Evolutionary conservation across 92 coral and sea anemone genomes (phyloP).

Genomic region (Palythoa caribaeorum): DNA sequence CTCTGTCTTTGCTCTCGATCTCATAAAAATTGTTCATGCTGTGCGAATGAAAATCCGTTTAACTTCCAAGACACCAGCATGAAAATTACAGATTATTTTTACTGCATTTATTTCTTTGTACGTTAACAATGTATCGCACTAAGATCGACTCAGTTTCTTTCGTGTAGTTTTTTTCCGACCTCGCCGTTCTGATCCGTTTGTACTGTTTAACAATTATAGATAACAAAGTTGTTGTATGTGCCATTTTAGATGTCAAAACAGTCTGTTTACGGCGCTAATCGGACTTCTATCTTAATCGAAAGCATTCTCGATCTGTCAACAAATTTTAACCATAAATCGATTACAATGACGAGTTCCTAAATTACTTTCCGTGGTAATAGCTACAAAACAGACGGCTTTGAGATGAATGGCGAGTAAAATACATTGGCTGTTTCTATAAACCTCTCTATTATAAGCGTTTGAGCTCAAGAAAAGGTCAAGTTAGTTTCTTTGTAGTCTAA

Average conservation of each 20-base stretch:
- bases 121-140: no score
- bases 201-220: neutral
- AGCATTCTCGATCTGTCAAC: slow-evolving; percentile 43
- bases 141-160: neutral
- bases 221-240: neutral
- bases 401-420: slow-evolving; percentile 3
- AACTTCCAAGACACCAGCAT: neutral
- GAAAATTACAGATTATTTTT: neutral
- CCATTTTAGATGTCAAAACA: slow-evolving; percentile 34
- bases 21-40: slow-evolving; percentile 15
- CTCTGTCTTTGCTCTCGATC: neutral
- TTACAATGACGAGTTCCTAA: slow-evolving; percentile 21
- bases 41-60: slow-evolving; percentile 11
- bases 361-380: slow-evolving; percentile 35
- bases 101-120: neutral
- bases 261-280: slow-evolving; percentile 38
- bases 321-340: slow-evolving; percentile 46
- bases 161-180: neutral
- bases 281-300: slow-evolving; percentile 44
- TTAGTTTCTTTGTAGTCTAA: neutral
- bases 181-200: neutral
- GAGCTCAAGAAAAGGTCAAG: neutral
- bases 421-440: neutral
- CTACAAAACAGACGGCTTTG: slow-evolving; percentile 28
- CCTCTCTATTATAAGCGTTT: neutral